Percentiles rank a stretch among this genome's conserved stretches.
phyloP scores from a whole-genome alignment of 2,888 invertebrate species.

The Hemicrepidius hirtus region DNA sequence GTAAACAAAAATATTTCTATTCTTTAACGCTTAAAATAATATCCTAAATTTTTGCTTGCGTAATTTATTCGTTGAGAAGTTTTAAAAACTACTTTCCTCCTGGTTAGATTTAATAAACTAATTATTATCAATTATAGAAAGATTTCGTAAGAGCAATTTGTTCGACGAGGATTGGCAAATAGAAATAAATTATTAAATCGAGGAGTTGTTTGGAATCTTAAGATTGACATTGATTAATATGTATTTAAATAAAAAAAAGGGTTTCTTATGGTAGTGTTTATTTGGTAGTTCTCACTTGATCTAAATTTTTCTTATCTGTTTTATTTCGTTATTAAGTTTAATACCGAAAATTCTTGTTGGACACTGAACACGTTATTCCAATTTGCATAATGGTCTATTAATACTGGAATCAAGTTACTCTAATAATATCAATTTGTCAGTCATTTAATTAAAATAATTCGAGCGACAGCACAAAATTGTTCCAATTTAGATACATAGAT shows the following conservation, averaged over 20 bases:
- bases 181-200: not conserved
- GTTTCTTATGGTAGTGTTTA: conserved; percentile 14
- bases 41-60: too few relatives aligned
- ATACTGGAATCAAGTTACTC: conserved; percentile 58
- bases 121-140: too few relatives aligned
- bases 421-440: conserved; percentile 68
- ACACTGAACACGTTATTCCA: conserved; percentile 56
- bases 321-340: conserved; percentile 22
- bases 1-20: too few relatives aligned
- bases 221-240: conserved; percentile 11
- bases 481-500: conserved; percentile 65
- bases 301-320: conserved; percentile 9
- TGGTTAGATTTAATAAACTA: too few relatives aligned
- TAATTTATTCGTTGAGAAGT: too few relatives aligned
- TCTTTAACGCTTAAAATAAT: too few relatives aligned
- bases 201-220: conserved; percentile 9
- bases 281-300: conserved; percentile 20
- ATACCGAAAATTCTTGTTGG: conserved; percentile 35
- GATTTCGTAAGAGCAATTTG: too few relatives aligned
- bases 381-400: conserved; percentile 68
- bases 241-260: conserved; percentile 7
- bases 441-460: conserved; percentile 69
- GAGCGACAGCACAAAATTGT: conserved; percentile 66
- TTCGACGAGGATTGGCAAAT: too few relatives aligned
- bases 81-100: too few relatives aligned